Base-by-base conservation (phyloP, 2,797 vertebrate species). In the Halcyon badia region DNA sequence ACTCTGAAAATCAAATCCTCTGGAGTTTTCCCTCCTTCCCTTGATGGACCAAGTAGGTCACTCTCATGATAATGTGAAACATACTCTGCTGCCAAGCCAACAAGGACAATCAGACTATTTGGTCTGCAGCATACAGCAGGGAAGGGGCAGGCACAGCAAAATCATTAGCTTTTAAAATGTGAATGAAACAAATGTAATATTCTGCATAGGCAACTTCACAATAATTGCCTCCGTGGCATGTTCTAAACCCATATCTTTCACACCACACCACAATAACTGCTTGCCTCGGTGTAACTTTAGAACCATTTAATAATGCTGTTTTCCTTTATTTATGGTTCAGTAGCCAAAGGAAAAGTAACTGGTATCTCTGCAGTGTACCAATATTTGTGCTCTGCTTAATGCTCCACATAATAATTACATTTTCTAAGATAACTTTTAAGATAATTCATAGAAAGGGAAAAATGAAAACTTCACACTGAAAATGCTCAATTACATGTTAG, bases 331-430 rank as follows among this genome's bases (percentile, higher is more conserved):
- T 81, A 90, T 26, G 80, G 83, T 79, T 93, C 94, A 73, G 44
- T 41, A 89, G 85, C 62, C 80, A 95, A 79, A 94, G 60, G 66
- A 90, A 86, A 95, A 95, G 79, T 87, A 95, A 91, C 77, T 35
- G 87, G 61, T 71, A 48, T 72, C 54, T 95, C 56, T 65, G 39
- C 83, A 84, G 51, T n/a, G 42, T 93, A 91, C 85, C 46, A 86
- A 84, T 93, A 95, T 93, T 91, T 95, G 61, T 81, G 58, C 28
- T 83, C 58, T 83, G 56, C 58, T 93, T 94, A 95, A 83, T 56
- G 73, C 20, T 82, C 57, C 73, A 70, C 70, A 42, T 81, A 94
- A 78, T 94, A 95, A 95, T 87, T 93, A 25, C 70, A 22, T 94
- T 91, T 86, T 85, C 79, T 94, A 79, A 90, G 82, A 91, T 52